These are phyloP conservation scores for Philereme vetulata DNA, from an alignment of 2,888 invertebrate genomes.

Conservation along the genomic window DNA sequence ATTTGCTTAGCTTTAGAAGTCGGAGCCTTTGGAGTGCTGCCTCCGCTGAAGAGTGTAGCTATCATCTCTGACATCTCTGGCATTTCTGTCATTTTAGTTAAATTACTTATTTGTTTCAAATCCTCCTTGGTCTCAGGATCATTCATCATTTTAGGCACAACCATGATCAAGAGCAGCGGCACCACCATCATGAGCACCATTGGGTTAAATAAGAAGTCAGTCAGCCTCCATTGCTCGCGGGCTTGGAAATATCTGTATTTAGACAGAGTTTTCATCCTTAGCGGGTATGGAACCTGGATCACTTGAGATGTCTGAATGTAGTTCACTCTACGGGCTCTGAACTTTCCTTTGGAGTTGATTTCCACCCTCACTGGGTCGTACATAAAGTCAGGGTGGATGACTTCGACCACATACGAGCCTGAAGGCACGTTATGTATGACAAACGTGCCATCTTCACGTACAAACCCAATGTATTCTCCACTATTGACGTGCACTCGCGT, in stretches of 20 bases:
- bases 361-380: slow-evolving; percentile 98
- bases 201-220: slow-evolving; percentile 97
- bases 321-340: slow-evolving; percentile 96
- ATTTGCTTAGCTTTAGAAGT: slow-evolving; percentile 73
- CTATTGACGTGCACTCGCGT: slow-evolving; percentile 93
- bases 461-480: slow-evolving; percentile 93
- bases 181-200: slow-evolving; percentile 99
- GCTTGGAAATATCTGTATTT: slow-evolving; percentile 95
- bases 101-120: slow-evolving; percentile 94
- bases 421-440: slow-evolving; percentile 93
- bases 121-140: slow-evolving; percentile 99
- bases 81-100: slow-evolving; percentile 93
- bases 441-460: slow-evolving; percentile 96
- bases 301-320: slow-evolving; percentile 96
- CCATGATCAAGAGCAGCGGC: slow-evolving; percentile 94
- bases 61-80: slow-evolving; percentile 98
- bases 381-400: slow-evolving; percentile 93
- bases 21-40: slow-evolving; percentile 77
- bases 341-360: slow-evolving; percentile 98
- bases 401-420: slow-evolving; percentile 97
- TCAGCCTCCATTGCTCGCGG: slow-evolving; percentile 97
- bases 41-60: slow-evolving; percentile 92
- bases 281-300: slow-evolving; percentile 95
- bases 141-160: slow-evolving; percentile 98
- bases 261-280: slow-evolving; percentile 93